Percentiles rank a stretch among this genome's conserved stretches.
Conservation (phyloP, 2,113 vertebrate species). For the Holacanthus passer region DNA sequence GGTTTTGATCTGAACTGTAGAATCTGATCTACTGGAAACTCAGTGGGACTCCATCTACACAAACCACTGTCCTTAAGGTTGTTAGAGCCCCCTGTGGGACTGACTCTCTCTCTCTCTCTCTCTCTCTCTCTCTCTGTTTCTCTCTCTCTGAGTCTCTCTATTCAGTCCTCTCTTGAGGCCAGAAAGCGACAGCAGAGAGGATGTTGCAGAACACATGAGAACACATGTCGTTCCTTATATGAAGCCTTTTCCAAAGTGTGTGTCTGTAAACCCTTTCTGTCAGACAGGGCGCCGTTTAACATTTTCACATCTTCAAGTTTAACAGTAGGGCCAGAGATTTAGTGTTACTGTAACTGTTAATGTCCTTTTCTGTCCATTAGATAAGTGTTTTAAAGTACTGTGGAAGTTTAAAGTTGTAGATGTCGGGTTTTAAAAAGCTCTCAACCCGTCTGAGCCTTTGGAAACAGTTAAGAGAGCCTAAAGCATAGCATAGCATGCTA, state of each 20-base stretch:
- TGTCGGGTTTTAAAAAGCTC: constrained; percentile 9
- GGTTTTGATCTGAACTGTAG: constrained; percentile 60
- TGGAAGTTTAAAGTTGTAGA: constrained; percentile 8
- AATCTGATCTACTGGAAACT: constrained; percentile 68
- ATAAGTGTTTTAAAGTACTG: not conserved
- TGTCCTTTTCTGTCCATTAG: constrained; percentile 20
- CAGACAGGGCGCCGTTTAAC: not conserved
- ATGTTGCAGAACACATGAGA: constrained; percentile 68
- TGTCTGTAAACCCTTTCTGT: constrained; percentile 4
- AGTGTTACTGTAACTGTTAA: constrained; percentile 24
- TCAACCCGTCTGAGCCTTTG: constrained; percentile 33
- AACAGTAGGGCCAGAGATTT: constrained; percentile 2
- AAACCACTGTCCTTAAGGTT: constrained; percentile 77
- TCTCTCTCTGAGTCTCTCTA: constrained; percentile 19
- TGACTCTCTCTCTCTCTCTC: not conserved
- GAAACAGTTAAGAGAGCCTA: constrained; percentile 64
- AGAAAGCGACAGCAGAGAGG: constrained; percentile 62
- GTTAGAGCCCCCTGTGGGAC: constrained; percentile 74
- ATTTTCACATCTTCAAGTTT: constrained; percentile 1
- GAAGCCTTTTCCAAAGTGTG: constrained; percentile 24
- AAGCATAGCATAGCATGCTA: constrained; percentile 71
- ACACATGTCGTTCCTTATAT: constrained; percentile 43
- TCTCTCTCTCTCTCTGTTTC: constrained; percentile 4
- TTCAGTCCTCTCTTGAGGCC: constrained; percentile 61
- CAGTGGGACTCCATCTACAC: constrained; percentile 67